Evolutionary conservation across 2,113 vertebrate species (phyloP).

Genomic region (Xiphophorus couchianus): DNA sequence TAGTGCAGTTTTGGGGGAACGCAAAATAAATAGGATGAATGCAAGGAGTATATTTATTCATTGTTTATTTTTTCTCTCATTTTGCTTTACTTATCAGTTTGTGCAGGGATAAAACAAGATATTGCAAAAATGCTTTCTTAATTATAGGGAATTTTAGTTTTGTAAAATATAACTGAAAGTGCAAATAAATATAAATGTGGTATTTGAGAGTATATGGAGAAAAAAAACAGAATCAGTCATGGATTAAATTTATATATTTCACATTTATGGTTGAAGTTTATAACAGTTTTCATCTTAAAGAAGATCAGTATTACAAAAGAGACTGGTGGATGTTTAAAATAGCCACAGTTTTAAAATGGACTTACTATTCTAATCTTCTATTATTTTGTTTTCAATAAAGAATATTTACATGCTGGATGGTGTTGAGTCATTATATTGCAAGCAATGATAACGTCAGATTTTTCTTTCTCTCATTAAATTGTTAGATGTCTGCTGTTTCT

Average conservation of each 20-base stretch:
- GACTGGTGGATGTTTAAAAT: too few species aligned
- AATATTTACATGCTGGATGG: neutral
- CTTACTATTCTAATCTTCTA: neutral
- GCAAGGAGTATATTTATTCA: neutral
- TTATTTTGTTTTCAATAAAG: neutral
- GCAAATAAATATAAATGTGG: neutral
- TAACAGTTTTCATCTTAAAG: neutral
- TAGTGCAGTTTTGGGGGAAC: neutral
- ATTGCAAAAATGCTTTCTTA: neutral
- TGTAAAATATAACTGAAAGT: neutral
- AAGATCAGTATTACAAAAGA: neutral
- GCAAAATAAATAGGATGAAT: neutral
- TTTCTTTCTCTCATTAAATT: neutral
- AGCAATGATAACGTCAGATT: neutral
- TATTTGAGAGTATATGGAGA: neutral
- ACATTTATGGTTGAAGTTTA: neutral
- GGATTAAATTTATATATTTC: neutral
- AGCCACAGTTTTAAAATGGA: neutral
- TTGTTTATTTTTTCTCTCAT: neutral
- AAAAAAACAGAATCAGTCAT: neutral
- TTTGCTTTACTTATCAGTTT: neutral
- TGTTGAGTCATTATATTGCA: neutral
- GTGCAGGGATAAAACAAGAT: neutral
- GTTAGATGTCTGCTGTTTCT: neutral
- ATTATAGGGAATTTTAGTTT: neutral